Evolutionary conservation across 2,113 vertebrate species (phyloP).

Genomic region (Cyprinodon variegatus): DNA sequence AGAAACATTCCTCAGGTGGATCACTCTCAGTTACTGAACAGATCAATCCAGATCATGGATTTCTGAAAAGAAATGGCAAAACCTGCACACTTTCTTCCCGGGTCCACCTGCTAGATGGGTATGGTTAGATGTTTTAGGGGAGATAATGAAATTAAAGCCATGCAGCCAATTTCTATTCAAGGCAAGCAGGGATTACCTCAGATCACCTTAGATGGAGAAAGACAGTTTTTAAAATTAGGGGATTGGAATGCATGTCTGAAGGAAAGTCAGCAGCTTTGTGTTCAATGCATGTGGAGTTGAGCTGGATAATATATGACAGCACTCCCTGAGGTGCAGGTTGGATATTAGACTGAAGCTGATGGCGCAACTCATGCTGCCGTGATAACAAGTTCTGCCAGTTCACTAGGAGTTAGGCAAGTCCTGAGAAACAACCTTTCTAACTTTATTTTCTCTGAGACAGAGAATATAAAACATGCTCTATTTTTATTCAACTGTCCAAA

Average conservation of each 20-base stretch:
- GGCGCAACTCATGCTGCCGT: constrained; percentile 61
- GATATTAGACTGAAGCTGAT: constrained; percentile 49
- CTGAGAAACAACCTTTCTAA: not conserved
- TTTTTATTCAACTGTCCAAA: not conserved
- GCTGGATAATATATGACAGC: constrained; percentile 10
- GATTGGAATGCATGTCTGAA: not conserved
- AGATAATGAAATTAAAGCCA: constrained; percentile 19
- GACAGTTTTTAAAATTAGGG: not conserved
- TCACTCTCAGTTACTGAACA: constrained; percentile 32
- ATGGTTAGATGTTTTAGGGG: not conserved
- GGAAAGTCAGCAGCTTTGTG: too few species aligned
- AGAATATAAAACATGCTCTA: not conserved
- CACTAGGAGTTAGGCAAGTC: constrained; percentile 26
- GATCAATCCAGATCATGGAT: constrained; percentile 45
- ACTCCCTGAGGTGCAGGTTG: constrained; percentile 53
- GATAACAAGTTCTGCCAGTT: constrained; percentile 72
- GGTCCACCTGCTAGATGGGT: constrained; percentile 35
- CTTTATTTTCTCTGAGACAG: not conserved
- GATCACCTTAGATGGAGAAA: constrained; percentile 21
- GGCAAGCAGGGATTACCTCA: constrained; percentile 13
- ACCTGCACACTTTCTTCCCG: constrained; percentile 8
- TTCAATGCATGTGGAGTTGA: not conserved
- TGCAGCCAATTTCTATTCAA: constrained; percentile 7
- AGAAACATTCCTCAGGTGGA: constrained; percentile 46
- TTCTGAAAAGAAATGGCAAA: constrained; percentile 44